Conservation (phyloP, 2,113 vertebrate species). For the Pica pica region DNA sequence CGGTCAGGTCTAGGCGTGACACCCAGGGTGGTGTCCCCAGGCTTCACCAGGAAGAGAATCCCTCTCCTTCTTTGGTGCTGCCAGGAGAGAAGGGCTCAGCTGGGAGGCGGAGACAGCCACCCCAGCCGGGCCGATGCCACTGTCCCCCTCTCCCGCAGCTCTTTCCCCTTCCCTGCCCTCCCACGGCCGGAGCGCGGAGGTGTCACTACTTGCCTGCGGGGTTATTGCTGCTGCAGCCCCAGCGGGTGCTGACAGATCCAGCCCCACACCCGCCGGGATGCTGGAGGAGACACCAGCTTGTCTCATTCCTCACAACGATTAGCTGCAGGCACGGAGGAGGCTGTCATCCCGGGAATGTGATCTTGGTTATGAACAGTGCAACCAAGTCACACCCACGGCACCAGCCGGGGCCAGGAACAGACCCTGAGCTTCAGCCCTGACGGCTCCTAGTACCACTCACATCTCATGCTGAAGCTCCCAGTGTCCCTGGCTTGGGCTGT, state of each 20-base stretch:
- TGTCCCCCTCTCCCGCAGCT: neutral
- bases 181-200: rapidly evolving
- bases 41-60: neutral
- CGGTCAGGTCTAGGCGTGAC: neutral
- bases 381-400: neutral
- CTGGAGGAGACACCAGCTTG: neutral
- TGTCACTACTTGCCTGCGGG: neutral
- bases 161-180: neutral
- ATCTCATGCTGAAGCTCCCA: neutral
- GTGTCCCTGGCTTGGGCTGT: neutral
- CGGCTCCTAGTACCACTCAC: rapidly evolving
- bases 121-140: rapidly evolving
- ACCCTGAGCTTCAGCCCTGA: neutral
- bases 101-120: neutral
- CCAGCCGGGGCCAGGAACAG: neutral
- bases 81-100: neutral
- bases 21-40: neutral
- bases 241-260: neutral
- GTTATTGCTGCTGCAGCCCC: neutral
- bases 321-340: neutral
- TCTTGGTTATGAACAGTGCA: neutral
- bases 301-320: neutral
- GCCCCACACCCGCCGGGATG: neutral
- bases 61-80: neutral
- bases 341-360: neutral